These are phyloP conservation scores for Adela reaumurella DNA, from an alignment of 2,888 invertebrate species.

Conservation along the genomic window DNA sequence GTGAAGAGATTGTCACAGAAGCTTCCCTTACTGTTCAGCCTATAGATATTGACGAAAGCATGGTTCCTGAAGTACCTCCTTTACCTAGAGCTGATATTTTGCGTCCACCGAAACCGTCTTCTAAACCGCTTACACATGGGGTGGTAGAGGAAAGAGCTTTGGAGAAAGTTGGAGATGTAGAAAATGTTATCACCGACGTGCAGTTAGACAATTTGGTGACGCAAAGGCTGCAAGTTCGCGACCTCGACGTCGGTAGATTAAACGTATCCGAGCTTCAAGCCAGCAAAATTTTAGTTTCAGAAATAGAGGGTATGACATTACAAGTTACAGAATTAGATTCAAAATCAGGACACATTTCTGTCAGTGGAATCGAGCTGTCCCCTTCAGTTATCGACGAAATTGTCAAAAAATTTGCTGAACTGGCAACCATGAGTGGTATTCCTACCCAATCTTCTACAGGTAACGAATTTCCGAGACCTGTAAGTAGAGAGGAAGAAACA, in stretches of 20 bases:
- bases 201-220: slow-evolving; percentile 51
- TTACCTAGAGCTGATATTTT: slow-evolving; percentile 30
- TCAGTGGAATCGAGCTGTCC: slow-evolving; percentile 66
- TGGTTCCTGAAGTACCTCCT: slow-evolving; percentile 42
- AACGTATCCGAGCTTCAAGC: slow-evolving; percentile 78
- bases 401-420: slow-evolving; percentile 52
- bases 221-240: slow-evolving; percentile 65
- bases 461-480: slow-evolving; percentile 20
- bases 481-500: slow-evolving; percentile 39
- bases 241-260: slow-evolving; percentile 74
- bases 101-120: slow-evolving; percentile 16
- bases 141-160: slow-evolving; percentile 25
- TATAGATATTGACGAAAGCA: slow-evolving; percentile 52
- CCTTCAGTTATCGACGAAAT: slow-evolving; percentile 66
- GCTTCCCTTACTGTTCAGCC: slow-evolving; percentile 65
- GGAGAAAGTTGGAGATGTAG: slow-evolving; percentile 31
- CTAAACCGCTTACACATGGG: slow-evolving; percentile 17
- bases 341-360: slow-evolving; percentile 63
- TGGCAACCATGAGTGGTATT: slow-evolving; percentile 23
- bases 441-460: slow-evolving; percentile 14
- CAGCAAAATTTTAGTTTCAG: slow-evolving; percentile 74
- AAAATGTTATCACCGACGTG: slow-evolving; percentile 30
- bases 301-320: slow-evolving; percentile 72
- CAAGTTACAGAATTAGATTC: slow-evolving; percentile 70
- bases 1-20: slow-evolving; percentile 61